Conservation (phyloP, 1,140 invertebrate species). For the Apis florea region DNA sequence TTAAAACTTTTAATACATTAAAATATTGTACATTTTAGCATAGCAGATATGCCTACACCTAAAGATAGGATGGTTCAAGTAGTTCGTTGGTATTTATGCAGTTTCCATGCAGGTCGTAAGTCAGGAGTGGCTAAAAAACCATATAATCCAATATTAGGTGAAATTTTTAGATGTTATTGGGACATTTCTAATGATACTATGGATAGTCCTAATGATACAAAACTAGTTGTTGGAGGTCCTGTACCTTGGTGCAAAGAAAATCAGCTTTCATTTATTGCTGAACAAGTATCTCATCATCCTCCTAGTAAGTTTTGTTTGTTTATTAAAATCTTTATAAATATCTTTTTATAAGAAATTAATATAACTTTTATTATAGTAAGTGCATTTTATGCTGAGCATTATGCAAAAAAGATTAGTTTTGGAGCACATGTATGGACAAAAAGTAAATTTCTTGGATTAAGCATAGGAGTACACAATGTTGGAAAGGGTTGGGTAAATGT, state of each 20-base stretch:
- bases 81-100: constrained; percentile 96
- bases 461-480: constrained; percentile 95
- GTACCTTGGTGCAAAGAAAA: constrained; percentile 90
- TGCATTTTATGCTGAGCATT: constrained; percentile 98
- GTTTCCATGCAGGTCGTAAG: constrained; percentile 97
- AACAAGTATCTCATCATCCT: constrained; percentile 99
- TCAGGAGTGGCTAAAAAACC: constrained; percentile 97
- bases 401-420: constrained; percentile 93
- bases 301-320: constrained; percentile 85
- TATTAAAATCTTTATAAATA: neutral
- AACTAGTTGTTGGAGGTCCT: constrained; percentile 86
- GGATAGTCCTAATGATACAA: constrained; percentile 66
- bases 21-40: constrained; percentile 81
- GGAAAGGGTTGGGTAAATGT: constrained; percentile 91
- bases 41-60: constrained; percentile 90
- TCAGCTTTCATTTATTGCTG: constrained; percentile 95
- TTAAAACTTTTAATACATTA: constrained; percentile 1
- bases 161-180: constrained; percentile 96
- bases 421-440: constrained; percentile 98
- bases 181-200: constrained; percentile 80
- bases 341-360: neutral
- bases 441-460: constrained; percentile 97
- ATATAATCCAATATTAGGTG: constrained; percentile 98
- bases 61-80: constrained; percentile 96
- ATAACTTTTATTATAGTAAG: constrained; percentile 85